Evolutionary conservation across 2,888 invertebrate genomes (phyloP).

Genomic region (Antitype chi): DNA sequence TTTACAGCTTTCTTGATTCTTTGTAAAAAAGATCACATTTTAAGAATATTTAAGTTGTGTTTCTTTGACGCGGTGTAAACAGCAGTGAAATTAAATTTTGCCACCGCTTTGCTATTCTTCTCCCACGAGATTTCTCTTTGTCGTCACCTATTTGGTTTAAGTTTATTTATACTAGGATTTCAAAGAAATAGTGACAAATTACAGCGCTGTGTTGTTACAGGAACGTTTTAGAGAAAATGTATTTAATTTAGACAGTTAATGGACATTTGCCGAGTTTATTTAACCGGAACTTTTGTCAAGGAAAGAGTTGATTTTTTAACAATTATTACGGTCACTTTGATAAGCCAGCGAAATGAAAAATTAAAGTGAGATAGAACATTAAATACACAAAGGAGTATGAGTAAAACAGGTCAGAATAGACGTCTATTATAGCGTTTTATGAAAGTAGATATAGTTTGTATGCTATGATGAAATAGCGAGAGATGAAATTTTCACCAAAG

Average conservation of each 20-base stretch:
- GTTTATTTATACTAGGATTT: conserved; percentile 68
- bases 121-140: conserved; percentile 59
- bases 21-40: conserved; percentile 58
- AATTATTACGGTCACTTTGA: conserved; percentile 15
- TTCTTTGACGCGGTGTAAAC: conserved; percentile 69
- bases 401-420: conserved; percentile 11
- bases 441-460: conserved; percentile 34
- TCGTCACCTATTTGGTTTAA: conserved; percentile 65
- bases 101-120: conserved; percentile 69
- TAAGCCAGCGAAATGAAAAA: conserved; percentile 15
- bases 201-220: conserved; percentile 50
- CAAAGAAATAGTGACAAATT: conserved; percentile 59
- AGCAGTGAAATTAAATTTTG: conserved; percentile 75
- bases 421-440: conserved; percentile 15
- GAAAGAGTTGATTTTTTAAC: conserved; percentile 40
- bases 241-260: conserved; percentile 58
- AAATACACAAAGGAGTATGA: conserved; percentile 25
- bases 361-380: conserved; percentile 17
- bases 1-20: conserved; percentile 40
- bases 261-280: conserved; percentile 25
- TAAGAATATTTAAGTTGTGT: conserved; percentile 68
- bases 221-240: conserved; percentile 32
- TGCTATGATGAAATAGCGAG: conserved; percentile 38
- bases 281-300: conserved; percentile 18
- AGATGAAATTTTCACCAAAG: conserved; percentile 66